Base-by-base conservation (phyloP, 2,113 vertebrate species). In the Mus spicilegus region DNA sequence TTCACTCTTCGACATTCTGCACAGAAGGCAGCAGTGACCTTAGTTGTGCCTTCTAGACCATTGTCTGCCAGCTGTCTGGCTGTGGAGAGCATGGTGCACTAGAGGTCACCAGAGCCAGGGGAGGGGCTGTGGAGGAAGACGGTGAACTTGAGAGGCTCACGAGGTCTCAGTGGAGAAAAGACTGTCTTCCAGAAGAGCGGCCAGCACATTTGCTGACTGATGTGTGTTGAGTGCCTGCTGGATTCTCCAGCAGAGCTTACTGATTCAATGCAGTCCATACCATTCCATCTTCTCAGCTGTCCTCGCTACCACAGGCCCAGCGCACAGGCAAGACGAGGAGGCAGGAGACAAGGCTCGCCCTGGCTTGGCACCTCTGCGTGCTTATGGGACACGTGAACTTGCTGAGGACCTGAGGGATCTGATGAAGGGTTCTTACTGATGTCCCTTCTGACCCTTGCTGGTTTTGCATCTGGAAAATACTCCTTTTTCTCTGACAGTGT, bases 281-380 rank as follows among this genome's bases (percentile, higher is more conserved):
- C 14, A n/a, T 5, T 7, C 33, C 22, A 28, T 58, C 26, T 65
- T 78, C 22, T 36, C 26, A n/a, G 24, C 67, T 78, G 46, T 65
- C 46, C 26, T 1, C 1, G 65, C 56, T 16, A 1, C 30, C 13
- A 33, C 46, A 80, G n/a, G 12, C 69, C 14, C 22, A 94, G n/a
- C 5, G 7, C 49, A 36, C 39, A 46, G 82, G 61, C 46, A 8
- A 0, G 33, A 67, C 6, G 33, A 19, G 16, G 13, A n/a, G 63
- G n/a, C 24, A 49, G 39, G 72, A 16, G 28, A 19, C 42, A 46
- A 49, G 72, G 28, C 30, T 65, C 14, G 28, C 69, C 36, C 87
- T 46, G 63, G 4, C 17, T 30, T 7, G 7, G 49, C 20, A 1
- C 28, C 36, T 19, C 33, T 24, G 9, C 3, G 0, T 8, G 19